Conservation (phyloP, 2,113 vertebrate genomes). For the Bubo scandiacus region DNA sequence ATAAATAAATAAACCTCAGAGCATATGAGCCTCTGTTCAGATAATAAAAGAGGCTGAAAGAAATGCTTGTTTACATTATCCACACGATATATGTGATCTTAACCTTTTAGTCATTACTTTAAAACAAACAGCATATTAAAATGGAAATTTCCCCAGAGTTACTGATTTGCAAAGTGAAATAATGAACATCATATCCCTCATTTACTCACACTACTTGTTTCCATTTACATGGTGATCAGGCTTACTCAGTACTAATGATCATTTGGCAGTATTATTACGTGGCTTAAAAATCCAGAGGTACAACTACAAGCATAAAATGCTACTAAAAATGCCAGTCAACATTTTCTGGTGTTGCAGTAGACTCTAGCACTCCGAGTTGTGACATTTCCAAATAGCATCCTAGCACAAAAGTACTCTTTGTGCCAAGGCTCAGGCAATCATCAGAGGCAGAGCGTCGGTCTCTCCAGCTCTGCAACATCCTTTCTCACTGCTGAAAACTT, state of each 20-base stretch:
- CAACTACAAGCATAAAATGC: background rate
- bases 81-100: constrained; percentile 6
- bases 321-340: background rate
- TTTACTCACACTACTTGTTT: constrained; percentile 24
- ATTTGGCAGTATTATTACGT: background rate
- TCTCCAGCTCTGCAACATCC: background rate
- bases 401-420: background rate
- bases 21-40: background rate
- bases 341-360: background rate
- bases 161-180: constrained; percentile 53
- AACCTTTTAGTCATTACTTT: background rate
- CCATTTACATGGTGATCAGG: constrained; percentile 35
- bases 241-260: background rate
- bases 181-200: background rate
- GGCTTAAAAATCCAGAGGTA: constrained; percentile 28
- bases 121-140: constrained; percentile 40
- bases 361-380: background rate
- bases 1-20: background rate
- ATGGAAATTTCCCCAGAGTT: constrained; percentile 29
- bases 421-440: background rate
- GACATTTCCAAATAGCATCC: background rate
- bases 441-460: background rate
- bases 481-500: background rate
- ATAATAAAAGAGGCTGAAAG: constrained; percentile 13
- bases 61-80: constrained; percentile 29